These are phyloP conservation scores for Diarsia rubi DNA, from an alignment of 2,888 invertebrate species.

Conservation along the genomic window DNA sequence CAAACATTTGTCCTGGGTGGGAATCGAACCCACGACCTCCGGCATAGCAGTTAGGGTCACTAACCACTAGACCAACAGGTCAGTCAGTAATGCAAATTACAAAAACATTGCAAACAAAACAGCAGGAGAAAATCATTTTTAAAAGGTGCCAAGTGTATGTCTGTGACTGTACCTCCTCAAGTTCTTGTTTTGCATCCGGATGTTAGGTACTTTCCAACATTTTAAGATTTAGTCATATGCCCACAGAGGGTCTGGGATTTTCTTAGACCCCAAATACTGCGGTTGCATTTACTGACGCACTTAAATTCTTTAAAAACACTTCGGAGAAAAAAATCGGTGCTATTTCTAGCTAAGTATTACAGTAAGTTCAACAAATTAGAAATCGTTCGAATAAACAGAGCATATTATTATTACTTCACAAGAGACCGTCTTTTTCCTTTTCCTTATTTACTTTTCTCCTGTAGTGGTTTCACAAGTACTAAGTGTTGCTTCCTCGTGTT, in stretches of 20 bases:
- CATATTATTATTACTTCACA: background rate
- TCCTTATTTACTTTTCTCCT: conserved; percentile 28
- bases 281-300: conserved; percentile 24
- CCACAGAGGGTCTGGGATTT: conserved; percentile 26
- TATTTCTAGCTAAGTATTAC: background rate
- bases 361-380: conserved; percentile 14
- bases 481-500: background rate
- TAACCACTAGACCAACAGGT: too few species aligned
- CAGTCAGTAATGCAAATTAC: background rate
- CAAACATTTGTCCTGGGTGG: too few species aligned
- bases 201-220: conserved; percentile 24
- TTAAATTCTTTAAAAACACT: background rate
- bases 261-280: conserved; percentile 19
- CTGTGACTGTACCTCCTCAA: background rate
- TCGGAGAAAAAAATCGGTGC: background rate
- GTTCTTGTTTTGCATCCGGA: conserved; percentile 32
- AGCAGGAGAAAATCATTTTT: background rate
- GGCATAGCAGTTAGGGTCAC: too few species aligned
- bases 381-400: conserved; percentile 5
- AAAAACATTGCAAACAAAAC: background rate
- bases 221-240: conserved; percentile 15
- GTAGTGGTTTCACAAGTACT: background rate
- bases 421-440: conserved; percentile 15
- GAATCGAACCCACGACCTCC: too few species aligned
- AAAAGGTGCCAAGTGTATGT: background rate